Percentiles rank a stretch among this genome's conserved stretches.
phyloP scores from a whole-genome alignment of 1,140 invertebrate genomes.

The Drosophila oshimai region DNA sequence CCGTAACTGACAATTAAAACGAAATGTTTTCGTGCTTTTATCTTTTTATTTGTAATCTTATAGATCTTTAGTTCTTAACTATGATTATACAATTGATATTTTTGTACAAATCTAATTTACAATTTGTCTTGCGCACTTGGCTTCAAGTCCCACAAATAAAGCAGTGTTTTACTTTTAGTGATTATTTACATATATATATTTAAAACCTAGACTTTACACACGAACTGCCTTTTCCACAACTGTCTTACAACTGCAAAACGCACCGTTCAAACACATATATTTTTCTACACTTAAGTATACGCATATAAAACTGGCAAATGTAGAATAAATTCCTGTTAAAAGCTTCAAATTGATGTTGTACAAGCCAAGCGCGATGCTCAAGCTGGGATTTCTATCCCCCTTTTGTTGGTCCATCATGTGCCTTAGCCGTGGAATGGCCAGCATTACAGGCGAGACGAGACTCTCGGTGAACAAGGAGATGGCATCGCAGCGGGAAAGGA shows the following conservation, averaged over 20 bases:
- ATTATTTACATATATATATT: no score
- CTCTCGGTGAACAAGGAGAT: background rate
- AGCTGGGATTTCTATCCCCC: constrained; percentile 80
- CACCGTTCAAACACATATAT: constrained; percentile 17
- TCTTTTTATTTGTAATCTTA: background rate
- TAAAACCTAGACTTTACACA: background rate
- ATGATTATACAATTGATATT: constrained; percentile 31
- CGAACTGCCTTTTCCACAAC: constrained; percentile 23
- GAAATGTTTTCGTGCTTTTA: background rate
- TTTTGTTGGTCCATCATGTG: constrained; percentile 83
- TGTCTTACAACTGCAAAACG: constrained; percentile 23
- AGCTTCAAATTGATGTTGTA: constrained; percentile 19
- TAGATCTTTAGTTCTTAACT: background rate
- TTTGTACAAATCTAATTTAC: constrained; percentile 42
- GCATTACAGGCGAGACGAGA: background rate
- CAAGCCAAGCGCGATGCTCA: constrained; percentile 16
- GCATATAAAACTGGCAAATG: constrained; percentile 35
- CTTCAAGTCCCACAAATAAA: background rate
- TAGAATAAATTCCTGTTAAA: constrained; percentile 70
- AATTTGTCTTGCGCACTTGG: constrained; percentile 64
- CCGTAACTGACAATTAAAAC: no score
- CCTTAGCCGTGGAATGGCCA: background rate
- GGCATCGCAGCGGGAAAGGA: no score
- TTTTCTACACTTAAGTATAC: constrained; percentile 25
- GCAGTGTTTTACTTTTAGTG: no score